phyloP scores from a whole-genome alignment of 2,797 vertebrate genomes.

The Mustela erminea region DNA sequence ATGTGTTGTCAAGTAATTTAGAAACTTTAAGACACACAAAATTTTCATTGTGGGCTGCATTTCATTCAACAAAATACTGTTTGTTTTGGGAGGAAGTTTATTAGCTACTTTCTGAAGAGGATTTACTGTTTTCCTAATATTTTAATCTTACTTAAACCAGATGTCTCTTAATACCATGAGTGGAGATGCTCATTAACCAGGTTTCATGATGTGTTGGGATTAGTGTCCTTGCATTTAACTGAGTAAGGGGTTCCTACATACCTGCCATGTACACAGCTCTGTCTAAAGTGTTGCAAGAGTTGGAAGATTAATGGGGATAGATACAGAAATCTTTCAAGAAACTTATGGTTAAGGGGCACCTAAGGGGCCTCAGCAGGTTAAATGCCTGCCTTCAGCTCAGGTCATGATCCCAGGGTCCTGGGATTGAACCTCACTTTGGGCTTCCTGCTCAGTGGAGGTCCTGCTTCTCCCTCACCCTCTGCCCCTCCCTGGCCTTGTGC shows the following conservation, averaged over 20 bases:
- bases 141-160: not conserved
- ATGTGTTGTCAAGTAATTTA: not conserved
- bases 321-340: not conserved
- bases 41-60: not conserved
- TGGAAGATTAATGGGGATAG: not conserved
- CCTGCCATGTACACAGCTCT: not conserved
- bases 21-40: not conserved
- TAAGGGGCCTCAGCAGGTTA: not conserved
- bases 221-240: not conserved
- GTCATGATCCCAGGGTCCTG: not conserved
- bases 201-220: not conserved
- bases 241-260: not conserved
- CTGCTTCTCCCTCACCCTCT: not conserved
- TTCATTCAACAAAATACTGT: not conserved
- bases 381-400: not conserved
- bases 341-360: not conserved
- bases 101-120: not conserved
- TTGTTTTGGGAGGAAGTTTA: not conserved
- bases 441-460: not conserved
- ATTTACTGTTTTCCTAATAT: not conserved
- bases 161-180: not conserved
- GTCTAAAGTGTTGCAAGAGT: not conserved
- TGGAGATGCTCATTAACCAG: not conserved
- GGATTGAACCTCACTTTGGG: not conserved
- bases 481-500: not conserved